phyloP scores from a whole-genome alignment of 92 coral and sea anemone species.

The Palythoa heliodiscus region DNA sequence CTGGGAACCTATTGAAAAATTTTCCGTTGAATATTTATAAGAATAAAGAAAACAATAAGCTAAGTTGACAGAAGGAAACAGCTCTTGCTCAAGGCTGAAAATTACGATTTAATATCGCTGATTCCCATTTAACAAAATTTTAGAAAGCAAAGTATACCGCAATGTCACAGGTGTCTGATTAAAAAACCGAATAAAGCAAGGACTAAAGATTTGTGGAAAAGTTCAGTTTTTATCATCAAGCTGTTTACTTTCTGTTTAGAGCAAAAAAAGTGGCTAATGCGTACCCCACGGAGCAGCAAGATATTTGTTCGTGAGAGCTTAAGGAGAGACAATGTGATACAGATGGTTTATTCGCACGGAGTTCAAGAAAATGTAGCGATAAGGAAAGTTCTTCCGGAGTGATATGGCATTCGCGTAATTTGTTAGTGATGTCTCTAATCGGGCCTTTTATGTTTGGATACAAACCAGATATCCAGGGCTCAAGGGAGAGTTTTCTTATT shows the following conservation, averaged over 20 bases:
- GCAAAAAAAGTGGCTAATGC: slow-evolving; percentile 65
- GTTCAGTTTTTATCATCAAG: slow-evolving; percentile 53
- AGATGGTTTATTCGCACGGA: slow-evolving; percentile 94
- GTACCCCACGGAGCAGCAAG: slow-evolving; percentile 65
- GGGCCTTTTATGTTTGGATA: slow-evolving; percentile 70
- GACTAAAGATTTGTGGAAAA: slow-evolving; percentile 59
- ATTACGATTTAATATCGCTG: slow-evolving; percentile 76
- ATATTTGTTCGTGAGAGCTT: slow-evolving; percentile 57
- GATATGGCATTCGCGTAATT: slow-evolving; percentile 71
- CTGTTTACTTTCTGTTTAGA: slow-evolving; percentile 74
- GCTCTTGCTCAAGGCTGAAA: slow-evolving; percentile 72
- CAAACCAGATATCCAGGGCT: slow-evolving; percentile 58
- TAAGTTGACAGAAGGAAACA: slow-evolving; percentile 85
- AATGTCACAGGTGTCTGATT: slow-evolving; percentile 60
- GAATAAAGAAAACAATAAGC: slow-evolving; percentile 66
- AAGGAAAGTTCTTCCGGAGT: slow-evolving; percentile 86
- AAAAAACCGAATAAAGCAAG: slow-evolving; percentile 38
- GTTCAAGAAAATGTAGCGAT: slow-evolving; percentile 69
- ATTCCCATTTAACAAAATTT: slow-evolving; percentile 58
- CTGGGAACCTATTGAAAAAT: slow-evolving; percentile 62
- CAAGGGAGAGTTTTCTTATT: slow-evolving; percentile 34
- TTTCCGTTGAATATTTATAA: slow-evolving; percentile 87
- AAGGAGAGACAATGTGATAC: slow-evolving; percentile 64
- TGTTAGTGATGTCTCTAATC: slow-evolving; percentile 72
- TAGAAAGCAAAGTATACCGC: slow-evolving; percentile 46